These are phyloP conservation scores for Verasper variegatus DNA, from an alignment of 2,113 vertebrate species.

Conservation along the genomic window DNA sequence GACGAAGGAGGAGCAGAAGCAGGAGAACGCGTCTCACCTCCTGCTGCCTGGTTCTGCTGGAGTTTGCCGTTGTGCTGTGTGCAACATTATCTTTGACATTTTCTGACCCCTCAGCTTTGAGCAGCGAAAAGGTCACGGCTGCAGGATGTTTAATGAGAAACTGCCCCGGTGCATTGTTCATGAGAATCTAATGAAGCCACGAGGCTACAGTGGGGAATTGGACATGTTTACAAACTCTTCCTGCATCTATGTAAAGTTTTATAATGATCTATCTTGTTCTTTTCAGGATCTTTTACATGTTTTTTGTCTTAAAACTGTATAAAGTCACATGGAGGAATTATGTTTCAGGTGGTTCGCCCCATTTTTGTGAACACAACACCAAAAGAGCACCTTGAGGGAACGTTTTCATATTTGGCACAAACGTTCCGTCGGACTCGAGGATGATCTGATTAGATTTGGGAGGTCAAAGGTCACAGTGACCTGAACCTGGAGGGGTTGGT, in stretches of 20 bases:
- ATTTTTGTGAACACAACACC: neutral
- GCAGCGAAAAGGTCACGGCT: conserved; percentile 53
- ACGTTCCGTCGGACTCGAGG: neutral
- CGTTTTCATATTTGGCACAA: neutral
- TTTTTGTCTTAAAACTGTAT: too few species aligned
- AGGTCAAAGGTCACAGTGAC: too few species aligned
- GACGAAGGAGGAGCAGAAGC: neutral
- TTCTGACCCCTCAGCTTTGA: conserved; percentile 21
- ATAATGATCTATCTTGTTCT: neutral
- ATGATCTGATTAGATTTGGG: neutral
- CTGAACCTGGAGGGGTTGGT: too few species aligned
- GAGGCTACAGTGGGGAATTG: neutral
- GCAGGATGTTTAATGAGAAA: conserved; percentile 56
- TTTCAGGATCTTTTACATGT: too few species aligned
- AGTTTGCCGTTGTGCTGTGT: conserved; percentile 16
- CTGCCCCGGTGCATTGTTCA: conserved; percentile 14
- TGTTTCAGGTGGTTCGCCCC: too few species aligned
- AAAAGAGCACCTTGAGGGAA: neutral
- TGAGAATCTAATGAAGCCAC: neutral
- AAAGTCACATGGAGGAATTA: too few species aligned
- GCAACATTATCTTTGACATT: conserved; percentile 45
- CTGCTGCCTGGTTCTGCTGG: neutral
- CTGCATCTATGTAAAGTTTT: neutral
- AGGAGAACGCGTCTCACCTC: neutral
- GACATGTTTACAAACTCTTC: neutral